Percentiles rank a stretch among this genome's conserved stretches.
These are phyloP conservation scores for Dryobates pubescens DNA, from an alignment of 2,797 vertebrate genomes.

Conservation along the genomic window DNA sequence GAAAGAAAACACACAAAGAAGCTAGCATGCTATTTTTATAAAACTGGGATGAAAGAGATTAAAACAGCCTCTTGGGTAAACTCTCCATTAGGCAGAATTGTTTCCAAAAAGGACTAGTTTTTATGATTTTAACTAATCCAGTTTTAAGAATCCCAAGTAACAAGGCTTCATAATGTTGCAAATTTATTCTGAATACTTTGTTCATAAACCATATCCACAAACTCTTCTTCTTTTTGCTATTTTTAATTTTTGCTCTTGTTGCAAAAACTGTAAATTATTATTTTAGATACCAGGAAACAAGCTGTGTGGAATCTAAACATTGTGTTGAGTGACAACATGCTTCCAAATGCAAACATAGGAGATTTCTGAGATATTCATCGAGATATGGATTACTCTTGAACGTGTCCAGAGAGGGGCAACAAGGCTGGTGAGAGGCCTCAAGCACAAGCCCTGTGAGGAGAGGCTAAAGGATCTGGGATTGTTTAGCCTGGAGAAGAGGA, in stretches of 20 bases:
- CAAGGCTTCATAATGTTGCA: neutral
- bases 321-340: neutral
- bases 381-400: neutral
- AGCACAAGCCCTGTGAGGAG: no score
- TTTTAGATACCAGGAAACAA: neutral
- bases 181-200: neutral
- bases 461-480: no score
- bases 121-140: neutral
- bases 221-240: neutral
- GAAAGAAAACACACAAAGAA: neutral
- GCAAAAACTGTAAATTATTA: neutral
- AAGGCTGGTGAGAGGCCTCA: no score
- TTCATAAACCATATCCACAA: neutral
- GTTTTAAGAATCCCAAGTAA: conserved; percentile 4
- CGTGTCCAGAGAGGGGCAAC: no score
- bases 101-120: conserved; percentile 7
- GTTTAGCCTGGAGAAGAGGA: no score
- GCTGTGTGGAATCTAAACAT: neutral
- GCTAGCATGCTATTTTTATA: conserved; percentile 1
- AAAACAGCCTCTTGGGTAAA: neutral
- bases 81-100: neutral
- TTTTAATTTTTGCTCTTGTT: neutral
- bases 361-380: conserved; percentile 10
- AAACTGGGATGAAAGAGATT: neutral
- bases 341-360: neutral